phyloP scores from a whole-genome alignment of 2,888 invertebrate species.

The Volucella inanis region DNA sequence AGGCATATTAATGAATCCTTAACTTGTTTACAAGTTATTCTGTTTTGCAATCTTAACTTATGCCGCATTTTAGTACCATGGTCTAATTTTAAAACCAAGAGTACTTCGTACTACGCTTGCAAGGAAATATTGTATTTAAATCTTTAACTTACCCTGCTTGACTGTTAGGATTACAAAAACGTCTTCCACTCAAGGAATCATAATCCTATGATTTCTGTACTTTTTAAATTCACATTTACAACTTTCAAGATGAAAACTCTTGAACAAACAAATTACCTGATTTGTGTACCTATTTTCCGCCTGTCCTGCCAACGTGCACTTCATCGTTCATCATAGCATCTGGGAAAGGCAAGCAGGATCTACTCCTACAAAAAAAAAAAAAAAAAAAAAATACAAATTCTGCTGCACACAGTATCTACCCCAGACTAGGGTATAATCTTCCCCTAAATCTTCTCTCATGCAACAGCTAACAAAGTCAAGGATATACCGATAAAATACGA shows the following conservation, averaged over 20 bases:
- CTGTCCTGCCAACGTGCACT: not conserved
- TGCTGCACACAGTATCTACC: not conserved
- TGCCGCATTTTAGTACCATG: too few relatives aligned
- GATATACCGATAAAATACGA: not conserved
- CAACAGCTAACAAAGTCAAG: slow-evolving; percentile 70
- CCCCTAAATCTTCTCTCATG: slow-evolving; percentile 32
- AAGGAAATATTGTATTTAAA: too few relatives aligned
- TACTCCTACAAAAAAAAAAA: slow-evolving; percentile 47
- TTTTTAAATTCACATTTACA: too few relatives aligned
- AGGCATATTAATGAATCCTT: too few relatives aligned
- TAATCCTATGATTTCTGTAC: too few relatives aligned
- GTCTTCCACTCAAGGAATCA: too few relatives aligned
- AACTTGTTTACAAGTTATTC: too few relatives aligned
- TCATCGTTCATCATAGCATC: not conserved
- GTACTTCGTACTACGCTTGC: too few relatives aligned
- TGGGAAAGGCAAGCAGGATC: not conserved
- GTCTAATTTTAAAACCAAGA: too few relatives aligned
- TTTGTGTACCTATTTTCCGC: not conserved
- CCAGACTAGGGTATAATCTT: not conserved
- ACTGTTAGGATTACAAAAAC: too few relatives aligned
- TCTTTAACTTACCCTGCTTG: too few relatives aligned
- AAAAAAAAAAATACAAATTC: not conserved
- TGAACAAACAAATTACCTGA: slow-evolving; percentile 7
- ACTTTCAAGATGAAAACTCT: not conserved
- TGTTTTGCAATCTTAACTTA: too few relatives aligned